Conservation (phyloP, 1,140 invertebrate species). For the Mesaphorura yosii region DNA sequence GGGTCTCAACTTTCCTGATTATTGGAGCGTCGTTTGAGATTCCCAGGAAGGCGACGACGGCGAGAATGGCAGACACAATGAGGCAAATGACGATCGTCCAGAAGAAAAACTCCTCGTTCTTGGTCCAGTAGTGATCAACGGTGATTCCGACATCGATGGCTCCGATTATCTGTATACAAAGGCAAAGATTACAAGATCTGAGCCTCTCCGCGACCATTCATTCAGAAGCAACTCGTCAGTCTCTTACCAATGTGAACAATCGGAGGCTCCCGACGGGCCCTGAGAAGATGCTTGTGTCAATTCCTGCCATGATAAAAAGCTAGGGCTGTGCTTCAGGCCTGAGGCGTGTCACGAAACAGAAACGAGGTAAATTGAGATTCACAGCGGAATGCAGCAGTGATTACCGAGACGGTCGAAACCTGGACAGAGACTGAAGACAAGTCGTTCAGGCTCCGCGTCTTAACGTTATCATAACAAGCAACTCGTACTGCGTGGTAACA, state of each 20-base stretch:
- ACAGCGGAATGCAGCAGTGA: no score
- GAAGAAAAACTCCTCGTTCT: conserved; percentile 8
- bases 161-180: conserved; percentile 1
- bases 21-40: neutral
- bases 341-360: no score
- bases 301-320: no score
- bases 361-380: no score
- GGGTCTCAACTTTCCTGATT: neutral
- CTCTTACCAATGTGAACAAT: neutral
- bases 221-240: no score
- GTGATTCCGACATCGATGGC: neutral
- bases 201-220: neutral
- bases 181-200: neutral
- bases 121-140: neutral
- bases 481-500: no score
- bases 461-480: no score
- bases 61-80: conserved; percentile 7
- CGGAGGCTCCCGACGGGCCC: neutral
- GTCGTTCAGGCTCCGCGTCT: no score
- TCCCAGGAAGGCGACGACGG: conserved; percentile 2
- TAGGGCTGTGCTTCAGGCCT: no score
- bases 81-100: conserved; percentile 5
- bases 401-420: no score
- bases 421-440: no score
- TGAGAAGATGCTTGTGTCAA: neutral